Evolutionary conservation across 2,797 vertebrate genomes (phyloP).

Genomic region (Cirrhinus mrigala): DNA sequence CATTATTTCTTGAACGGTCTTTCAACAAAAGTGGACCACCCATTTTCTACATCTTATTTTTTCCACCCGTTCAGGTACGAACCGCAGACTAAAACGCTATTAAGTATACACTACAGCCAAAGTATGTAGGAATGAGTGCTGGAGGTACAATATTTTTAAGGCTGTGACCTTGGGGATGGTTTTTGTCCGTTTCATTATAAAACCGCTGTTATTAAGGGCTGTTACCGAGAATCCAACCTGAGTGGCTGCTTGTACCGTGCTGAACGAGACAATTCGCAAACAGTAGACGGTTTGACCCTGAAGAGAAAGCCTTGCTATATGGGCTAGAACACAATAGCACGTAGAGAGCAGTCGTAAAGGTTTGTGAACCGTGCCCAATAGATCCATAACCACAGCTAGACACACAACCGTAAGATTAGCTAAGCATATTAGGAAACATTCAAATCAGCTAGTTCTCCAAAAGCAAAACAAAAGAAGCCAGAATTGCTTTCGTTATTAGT

Average conservation of each 20-base stretch:
- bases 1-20: conserved; percentile 77
- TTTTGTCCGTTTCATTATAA: conserved; percentile 27
- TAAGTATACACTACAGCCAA: neutral
- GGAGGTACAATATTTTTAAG: conserved; percentile 22
- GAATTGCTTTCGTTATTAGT: conserved; percentile 69
- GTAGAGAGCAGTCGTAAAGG: conserved; percentile 34
- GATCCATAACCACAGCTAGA: conserved; percentile 48
- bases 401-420: conserved; percentile 28
- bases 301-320: conserved; percentile 38
- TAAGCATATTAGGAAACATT: conserved; percentile 63
- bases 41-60: conserved; percentile 45
- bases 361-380: conserved; percentile 41
- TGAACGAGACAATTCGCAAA: conserved; percentile 28
- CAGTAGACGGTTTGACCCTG: conserved; percentile 40
- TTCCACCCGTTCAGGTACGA: neutral
- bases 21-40: conserved; percentile 74
- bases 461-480: conserved; percentile 70
- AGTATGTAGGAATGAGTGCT: conserved; percentile 7
- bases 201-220: neutral
- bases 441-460: conserved; percentile 66
- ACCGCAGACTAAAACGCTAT: conserved; percentile 10
- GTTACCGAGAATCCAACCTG: conserved; percentile 21
- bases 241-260: conserved; percentile 25
- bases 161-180: conserved; percentile 30
- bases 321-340: conserved; percentile 31